A percentile compares a stretch with the other conserved stretches of the same genome.
Conservation (phyloP, 2,113 vertebrate species). For the Cynocephalus volans region DNA sequence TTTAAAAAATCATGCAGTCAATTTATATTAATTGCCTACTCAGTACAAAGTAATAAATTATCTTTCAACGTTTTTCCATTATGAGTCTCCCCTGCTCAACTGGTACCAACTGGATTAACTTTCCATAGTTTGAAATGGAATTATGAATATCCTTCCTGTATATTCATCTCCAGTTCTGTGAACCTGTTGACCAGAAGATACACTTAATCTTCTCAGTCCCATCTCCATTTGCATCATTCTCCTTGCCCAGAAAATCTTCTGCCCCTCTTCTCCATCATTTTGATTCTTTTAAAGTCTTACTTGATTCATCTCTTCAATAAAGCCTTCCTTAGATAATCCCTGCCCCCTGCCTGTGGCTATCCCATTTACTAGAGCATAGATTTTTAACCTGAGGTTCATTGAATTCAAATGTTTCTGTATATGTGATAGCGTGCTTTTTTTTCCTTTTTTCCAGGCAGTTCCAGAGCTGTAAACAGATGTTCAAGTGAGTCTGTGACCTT, state of each 20-base stretch:
- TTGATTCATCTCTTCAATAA: background rate
- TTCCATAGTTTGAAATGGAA: background rate
- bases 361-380: background rate
- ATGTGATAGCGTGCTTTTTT: background rate
- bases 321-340: background rate
- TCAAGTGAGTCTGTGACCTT: background rate
- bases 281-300: background rate
- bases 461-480: background rate
- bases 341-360: background rate
- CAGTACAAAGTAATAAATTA: conserved; percentile 8
- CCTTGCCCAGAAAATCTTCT: background rate
- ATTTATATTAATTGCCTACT: background rate
- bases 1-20: background rate
- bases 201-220: background rate
- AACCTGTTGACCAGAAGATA: background rate
- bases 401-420: background rate
- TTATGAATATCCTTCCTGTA: background rate
- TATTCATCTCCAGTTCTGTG: background rate
- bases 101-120: background rate
- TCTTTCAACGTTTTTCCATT: conserved; percentile 5
- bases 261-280: background rate
- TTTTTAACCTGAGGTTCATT: background rate
- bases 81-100: background rate
- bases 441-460: background rate
- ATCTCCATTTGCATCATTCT: background rate